Conservation (phyloP, 2,888 invertebrate genomes). For the Drosophila nr. perissopoda region DNA sequence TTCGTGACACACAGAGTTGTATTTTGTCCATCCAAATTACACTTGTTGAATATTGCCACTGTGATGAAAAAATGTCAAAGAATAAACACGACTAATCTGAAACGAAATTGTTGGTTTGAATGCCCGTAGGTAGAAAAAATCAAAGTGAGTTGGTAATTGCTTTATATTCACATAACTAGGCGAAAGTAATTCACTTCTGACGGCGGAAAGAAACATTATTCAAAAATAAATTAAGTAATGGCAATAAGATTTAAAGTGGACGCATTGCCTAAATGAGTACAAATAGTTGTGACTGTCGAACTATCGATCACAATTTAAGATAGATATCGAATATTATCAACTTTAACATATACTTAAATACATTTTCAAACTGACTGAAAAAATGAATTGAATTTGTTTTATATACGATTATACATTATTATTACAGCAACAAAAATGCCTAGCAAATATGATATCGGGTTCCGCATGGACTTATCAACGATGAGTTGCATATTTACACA, state of each 20-base stretch:
- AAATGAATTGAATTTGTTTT: background rate
- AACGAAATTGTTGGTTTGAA: background rate
- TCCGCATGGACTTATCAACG: background rate
- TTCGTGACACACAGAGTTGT: constrained; percentile 29
- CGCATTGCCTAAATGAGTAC: background rate
- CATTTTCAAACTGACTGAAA: background rate
- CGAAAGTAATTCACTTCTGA: background rate
- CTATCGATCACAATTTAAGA: background rate
- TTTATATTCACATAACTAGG: background rate
- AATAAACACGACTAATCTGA: background rate
- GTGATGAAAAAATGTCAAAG: background rate
- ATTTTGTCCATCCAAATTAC: background rate
- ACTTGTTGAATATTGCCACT: constrained; percentile 52
- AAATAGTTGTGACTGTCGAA: background rate
- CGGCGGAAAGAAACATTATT: background rate
- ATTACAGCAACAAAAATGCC: background rate
- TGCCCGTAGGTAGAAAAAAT: background rate
- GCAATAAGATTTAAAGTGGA: background rate
- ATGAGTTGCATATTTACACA: background rate
- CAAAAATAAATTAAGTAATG: background rate
- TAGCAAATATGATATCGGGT: background rate
- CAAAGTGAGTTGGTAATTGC: background rate
- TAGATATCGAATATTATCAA: background rate
- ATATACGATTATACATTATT: background rate
- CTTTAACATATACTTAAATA: background rate